These are phyloP conservation scores for Scaptodrosophila lebanonensis DNA, from an alignment of 1,140 invertebrate species.

Conservation along the genomic window DNA sequence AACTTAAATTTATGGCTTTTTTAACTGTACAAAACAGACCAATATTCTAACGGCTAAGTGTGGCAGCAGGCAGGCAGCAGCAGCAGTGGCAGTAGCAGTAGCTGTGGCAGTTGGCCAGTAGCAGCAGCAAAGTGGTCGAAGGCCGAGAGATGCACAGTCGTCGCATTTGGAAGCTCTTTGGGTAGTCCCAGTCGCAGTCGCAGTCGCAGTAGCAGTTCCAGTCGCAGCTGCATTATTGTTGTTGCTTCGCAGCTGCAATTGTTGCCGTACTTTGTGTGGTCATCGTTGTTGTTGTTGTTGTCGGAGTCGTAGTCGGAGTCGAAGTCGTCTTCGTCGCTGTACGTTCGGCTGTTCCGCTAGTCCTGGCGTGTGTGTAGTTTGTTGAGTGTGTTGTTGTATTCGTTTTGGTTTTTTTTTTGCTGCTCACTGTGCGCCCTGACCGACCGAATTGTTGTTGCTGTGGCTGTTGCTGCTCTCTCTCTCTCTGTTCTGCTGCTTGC, in stretches of 20 bases:
- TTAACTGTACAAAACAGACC: conserved; percentile 66
- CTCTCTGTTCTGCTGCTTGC: conserved; percentile 16
- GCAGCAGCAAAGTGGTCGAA: not conserved
- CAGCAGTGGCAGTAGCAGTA: conserved; percentile 22
- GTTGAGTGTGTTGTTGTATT: not conserved
- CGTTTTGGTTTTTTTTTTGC: not conserved
- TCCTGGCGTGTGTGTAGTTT: too few relatives aligned
- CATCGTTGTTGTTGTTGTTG: conserved; percentile 26
- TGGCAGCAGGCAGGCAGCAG: conserved; percentile 8
- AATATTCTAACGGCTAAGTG: conserved; percentile 55
- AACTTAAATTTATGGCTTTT: conserved; percentile 67
- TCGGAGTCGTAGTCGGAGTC: not conserved
- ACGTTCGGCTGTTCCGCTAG: not conserved
- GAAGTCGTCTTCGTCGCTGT: not conserved
- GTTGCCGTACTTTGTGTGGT: conserved; percentile 17
- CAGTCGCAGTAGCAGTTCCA: conserved; percentile 9
- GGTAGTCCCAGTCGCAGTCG: conserved; percentile 35
- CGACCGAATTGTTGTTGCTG: conserved; percentile 36
- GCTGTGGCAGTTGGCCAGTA: not conserved
- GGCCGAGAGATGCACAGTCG: conserved; percentile 3
- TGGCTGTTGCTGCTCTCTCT: conserved; percentile 11
- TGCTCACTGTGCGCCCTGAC: not conserved
- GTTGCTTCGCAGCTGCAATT: conserved; percentile 16
- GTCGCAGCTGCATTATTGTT: conserved; percentile 5
- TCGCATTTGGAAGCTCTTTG: conserved; percentile 59